Evolutionary conservation across 2,113 vertebrate species (phyloP).

Genomic region (Mormyrus iriodes): DNA sequence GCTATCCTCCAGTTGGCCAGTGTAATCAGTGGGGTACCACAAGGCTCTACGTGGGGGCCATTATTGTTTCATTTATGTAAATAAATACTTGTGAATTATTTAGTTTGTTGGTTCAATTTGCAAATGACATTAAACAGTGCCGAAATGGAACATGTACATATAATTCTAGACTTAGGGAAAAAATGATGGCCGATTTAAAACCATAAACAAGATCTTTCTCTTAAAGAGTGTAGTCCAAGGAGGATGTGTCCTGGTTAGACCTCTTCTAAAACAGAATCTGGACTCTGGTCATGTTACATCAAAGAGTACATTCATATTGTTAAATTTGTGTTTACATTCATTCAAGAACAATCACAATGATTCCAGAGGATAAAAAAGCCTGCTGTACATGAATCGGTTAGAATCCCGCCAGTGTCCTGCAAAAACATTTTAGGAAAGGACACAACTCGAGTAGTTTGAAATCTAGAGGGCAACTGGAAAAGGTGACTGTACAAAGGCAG

Average conservation of each 20-base stretch:
- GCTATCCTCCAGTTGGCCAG: neutral
- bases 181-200: neutral
- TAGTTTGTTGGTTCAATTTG: neutral
- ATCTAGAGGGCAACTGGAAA: neutral
- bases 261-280: neutral
- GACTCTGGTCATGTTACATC: neutral
- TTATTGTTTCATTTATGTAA: neutral
- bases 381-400: neutral
- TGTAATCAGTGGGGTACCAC: neutral
- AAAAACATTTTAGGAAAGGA: neutral
- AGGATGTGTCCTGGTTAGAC: neutral
- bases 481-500: neutral
- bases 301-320: neutral
- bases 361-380: neutral
- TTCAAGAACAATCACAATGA: neutral
- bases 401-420: neutral
- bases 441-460: neutral
- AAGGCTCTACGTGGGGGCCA: neutral
- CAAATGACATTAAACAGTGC: neutral
- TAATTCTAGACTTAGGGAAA: neutral
- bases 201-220: neutral
- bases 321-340: neutral
- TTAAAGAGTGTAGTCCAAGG: neutral
- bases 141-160: neutral
- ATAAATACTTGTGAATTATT: neutral